These are phyloP conservation scores for Drosophila prolongata DNA, from an alignment of 2,888 invertebrate species.

Conservation along the genomic window DNA sequence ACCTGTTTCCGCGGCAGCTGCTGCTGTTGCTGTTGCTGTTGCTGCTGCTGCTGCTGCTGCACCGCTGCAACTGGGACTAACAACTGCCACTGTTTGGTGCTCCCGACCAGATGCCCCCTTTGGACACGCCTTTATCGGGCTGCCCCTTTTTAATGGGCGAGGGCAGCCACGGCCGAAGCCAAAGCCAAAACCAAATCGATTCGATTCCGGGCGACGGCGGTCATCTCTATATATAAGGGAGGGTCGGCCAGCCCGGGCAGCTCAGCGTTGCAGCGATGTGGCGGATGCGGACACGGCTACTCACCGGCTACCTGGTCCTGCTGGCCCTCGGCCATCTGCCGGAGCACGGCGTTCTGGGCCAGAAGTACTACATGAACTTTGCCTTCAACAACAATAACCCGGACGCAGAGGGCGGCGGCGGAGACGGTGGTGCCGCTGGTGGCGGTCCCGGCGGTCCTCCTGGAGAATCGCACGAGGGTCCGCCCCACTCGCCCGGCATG, in stretches of 20 bases:
- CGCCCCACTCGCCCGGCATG: background rate
- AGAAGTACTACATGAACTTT: slow-evolving; percentile 73
- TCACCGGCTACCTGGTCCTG: slow-evolving; percentile 40
- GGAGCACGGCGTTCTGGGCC: slow-evolving; percentile 48
- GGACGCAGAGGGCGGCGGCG: slow-evolving; percentile 13
- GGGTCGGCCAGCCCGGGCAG: slow-evolving; percentile 41
- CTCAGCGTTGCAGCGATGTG: slow-evolving; percentile 46
- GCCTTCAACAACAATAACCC: slow-evolving; percentile 71
- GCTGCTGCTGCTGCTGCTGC: background rate
- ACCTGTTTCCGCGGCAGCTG: slow-evolving; percentile 52
- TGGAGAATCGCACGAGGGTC: background rate
- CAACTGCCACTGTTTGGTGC: slow-evolving; percentile 39
- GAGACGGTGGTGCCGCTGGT: background rate
- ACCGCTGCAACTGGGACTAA: slow-evolving; percentile 30
- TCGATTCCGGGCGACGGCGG: slow-evolving; percentile 54
- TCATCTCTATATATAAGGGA: slow-evolving; percentile 74
- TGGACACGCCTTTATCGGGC: slow-evolving; percentile 53
- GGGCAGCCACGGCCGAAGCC: slow-evolving; percentile 29
- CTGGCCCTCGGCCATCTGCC: slow-evolving; percentile 49
- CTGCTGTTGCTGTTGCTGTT: slow-evolving; percentile 1
- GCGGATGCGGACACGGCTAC: slow-evolving; percentile 60
- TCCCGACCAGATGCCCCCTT: background rate
- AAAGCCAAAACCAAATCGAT: slow-evolving; percentile 47
- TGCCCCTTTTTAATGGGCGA: slow-evolving; percentile 19
- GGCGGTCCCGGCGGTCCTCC: background rate